Base-by-base conservation (phyloP, 2,888 invertebrate species). In the Apodemia duryi region DNA sequence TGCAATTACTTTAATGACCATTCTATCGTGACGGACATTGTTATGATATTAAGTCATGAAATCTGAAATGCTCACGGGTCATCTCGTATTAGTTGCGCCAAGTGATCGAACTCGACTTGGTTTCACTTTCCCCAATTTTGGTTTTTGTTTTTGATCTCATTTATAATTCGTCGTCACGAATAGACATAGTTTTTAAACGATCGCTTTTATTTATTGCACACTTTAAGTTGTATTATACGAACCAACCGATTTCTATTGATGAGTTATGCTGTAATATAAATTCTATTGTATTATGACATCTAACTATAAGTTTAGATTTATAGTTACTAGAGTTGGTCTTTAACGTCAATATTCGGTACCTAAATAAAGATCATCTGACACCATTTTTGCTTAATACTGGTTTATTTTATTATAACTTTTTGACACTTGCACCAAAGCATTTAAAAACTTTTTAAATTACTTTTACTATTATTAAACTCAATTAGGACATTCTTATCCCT, bases 1-100 rank as follows among this genome's bases (percentile, higher is more conserved):
- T 79, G 83, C 88, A 87, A 89, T 89, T 88, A 86, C 84, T 82
- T 78, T 86, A 85, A 86, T 88, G 84, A 83, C 77, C 78, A 57
- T 73, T 78, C 77, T 83, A 83, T 86, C 87, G 85, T 86, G 88
- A 85, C 84, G 84, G 80, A 85, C 82, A 85, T 88, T 85, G 86
- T 86, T 88, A 86, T 83, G 83, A 85, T 87, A 88, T 86, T 81
- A 54, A 83, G 81, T 85, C 87, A 84, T 88, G 87, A 83, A 86
- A 85, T 86, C 83, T 83, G 52, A 84, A 86, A 86, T 80, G 79
- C 82, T 86, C 85, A 77, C 82, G 84, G 87, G 86, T 88, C 88
- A 85, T 83, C 82, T 75, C 73, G 69, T 70, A 73, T 78, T 78
- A 74, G 78, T 86, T 84, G 85, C 83, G 84, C 81, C 82, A 82